These are phyloP conservation scores for Catocala sponsa DNA, from an alignment of 2,888 invertebrate genomes.

Conservation along the genomic window DNA sequence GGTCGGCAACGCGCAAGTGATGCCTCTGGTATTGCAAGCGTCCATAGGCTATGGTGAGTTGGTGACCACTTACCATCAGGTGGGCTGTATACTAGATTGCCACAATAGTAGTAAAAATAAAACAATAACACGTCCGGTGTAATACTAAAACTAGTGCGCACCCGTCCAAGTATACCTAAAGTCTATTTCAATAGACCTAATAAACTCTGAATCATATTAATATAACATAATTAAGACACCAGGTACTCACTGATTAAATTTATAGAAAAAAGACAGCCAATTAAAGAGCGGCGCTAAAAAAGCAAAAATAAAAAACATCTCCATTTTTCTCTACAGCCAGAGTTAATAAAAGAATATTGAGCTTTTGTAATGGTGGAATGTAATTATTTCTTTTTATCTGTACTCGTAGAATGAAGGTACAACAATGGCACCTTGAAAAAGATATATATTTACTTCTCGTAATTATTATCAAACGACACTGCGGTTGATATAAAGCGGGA, in stretches of 20 bases:
- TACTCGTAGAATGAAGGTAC: constrained; percentile 1
- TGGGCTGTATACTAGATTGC: no score
- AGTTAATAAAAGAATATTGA: constrained; percentile 46
- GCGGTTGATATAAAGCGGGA: constrained; percentile 28
- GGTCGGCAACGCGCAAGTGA: no score
- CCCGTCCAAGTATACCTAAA: neutral
- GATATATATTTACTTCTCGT: constrained; percentile 30
- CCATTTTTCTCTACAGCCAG: constrained; percentile 15
- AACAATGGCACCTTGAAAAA: constrained; percentile 28
- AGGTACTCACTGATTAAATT: constrained; percentile 31
- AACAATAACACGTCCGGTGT: no score
- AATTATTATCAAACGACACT: constrained; percentile 39
- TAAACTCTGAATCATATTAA: no score
- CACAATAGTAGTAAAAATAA: no score
- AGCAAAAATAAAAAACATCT: constrained; percentile 26
- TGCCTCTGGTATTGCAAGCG: no score
- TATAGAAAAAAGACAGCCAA: constrained; percentile 35
- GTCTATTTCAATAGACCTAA: no score
- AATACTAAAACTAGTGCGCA: no score
- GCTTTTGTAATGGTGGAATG: constrained; percentile 42
- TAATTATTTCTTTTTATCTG: constrained; percentile 50
- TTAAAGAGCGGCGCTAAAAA: constrained; percentile 23
- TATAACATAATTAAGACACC: neutral
- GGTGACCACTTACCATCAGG: no score
- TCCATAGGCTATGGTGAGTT: no score